Evolutionary conservation across 2,113 vertebrate genomes (phyloP), one percentile per base, ranked within the genome.

Genomic region (Hippolais icterina): DNA sequence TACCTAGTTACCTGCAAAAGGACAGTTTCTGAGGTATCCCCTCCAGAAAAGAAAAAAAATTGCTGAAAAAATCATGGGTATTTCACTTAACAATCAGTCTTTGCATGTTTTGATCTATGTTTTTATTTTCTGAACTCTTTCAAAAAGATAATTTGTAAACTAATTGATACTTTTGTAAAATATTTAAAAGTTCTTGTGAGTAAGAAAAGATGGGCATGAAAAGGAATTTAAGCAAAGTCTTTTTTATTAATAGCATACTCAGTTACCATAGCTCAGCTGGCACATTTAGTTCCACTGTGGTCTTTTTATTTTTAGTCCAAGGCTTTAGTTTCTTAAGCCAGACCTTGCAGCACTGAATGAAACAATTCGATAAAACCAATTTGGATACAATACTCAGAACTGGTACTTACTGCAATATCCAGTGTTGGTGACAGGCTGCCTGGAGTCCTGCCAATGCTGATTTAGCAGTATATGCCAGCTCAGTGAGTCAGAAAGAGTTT

Each of bases 381-480:
- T 97, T 98, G 96, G 97, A 94, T 94, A 97, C 95, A 96, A 97
- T 96, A 95, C 95, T 93, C 96, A 97, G 96, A 98, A 95, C 96
- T 96, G 93, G 94, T 97, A 97, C 97, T 98, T 97, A 97, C 61
- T 97, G 95, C 96, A 98, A 97, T 97, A 98, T 94, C 97, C 97
- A 98, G 94, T 97, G 97, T 63, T 97, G 95, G 97, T 98, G 97
- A 98, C 98, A 97, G 97, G 98, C 97, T 96, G 94, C 82, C 93
- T 98, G 97, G 97, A 98, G 92, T 81, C 75, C 85, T 95, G 97
- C 98, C 98, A 98, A 76, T 96, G 98, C 98, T 98, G 98, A 98
- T 98, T 95, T 97, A 97, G 98, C 97, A 97, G 94, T 97, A 97
- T 95, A 98, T 97, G 97, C 97, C 98, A 98, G 94, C 97, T 98